Percentiles rank a stretch among this genome's conserved stretches.
phyloP scores from a whole-genome alignment of 2,797 vertebrate genomes.

The Microctenopoma lineatum region DNA sequence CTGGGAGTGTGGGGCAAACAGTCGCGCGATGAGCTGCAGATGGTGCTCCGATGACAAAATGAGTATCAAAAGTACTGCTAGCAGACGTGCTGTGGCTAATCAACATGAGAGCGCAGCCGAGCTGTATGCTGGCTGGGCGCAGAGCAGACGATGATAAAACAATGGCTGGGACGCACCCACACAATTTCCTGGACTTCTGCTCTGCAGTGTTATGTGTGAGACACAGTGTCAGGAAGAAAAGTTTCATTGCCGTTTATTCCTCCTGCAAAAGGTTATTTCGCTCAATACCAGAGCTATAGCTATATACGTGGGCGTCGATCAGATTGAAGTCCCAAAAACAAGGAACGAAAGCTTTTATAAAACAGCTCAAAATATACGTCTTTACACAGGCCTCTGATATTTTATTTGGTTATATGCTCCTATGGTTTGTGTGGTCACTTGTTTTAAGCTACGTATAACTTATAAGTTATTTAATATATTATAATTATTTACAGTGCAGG shows the following conservation, averaged over 20 bases:
- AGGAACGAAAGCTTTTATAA: too few relatives aligned
- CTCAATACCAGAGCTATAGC: slow-evolving; percentile 7
- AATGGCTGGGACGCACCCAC: slow-evolving; percentile 56
- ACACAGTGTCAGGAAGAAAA: slow-evolving; percentile 9
- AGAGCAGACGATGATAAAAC: slow-evolving; percentile 55
- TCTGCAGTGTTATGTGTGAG: slow-evolving; percentile 25
- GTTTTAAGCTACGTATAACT: too few relatives aligned
- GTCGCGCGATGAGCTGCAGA: slow-evolving; percentile 56
- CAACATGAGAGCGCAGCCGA: slow-evolving; percentile 46
- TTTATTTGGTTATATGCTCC: too few relatives aligned
- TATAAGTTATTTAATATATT: too few relatives aligned
- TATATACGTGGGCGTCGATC: background rate
- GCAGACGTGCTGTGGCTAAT: slow-evolving; percentile 61
- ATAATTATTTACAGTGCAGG: too few relatives aligned
- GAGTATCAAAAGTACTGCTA: slow-evolving; percentile 43
- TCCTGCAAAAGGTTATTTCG: slow-evolving; percentile 13
- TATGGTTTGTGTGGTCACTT: too few relatives aligned
- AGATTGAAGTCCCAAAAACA: background rate
- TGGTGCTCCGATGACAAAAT: slow-evolving; percentile 51
- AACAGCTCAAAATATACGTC: too few relatives aligned
- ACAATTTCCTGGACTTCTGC: slow-evolving; percentile 44
- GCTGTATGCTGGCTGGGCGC: slow-evolving; percentile 23
- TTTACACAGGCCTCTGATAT: too few relatives aligned
- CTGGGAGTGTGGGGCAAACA: slow-evolving; percentile 68
- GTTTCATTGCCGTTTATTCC: slow-evolving; percentile 33